phyloP scores from a whole-genome alignment of 2,888 invertebrate species.

The Beris morrisii region DNA sequence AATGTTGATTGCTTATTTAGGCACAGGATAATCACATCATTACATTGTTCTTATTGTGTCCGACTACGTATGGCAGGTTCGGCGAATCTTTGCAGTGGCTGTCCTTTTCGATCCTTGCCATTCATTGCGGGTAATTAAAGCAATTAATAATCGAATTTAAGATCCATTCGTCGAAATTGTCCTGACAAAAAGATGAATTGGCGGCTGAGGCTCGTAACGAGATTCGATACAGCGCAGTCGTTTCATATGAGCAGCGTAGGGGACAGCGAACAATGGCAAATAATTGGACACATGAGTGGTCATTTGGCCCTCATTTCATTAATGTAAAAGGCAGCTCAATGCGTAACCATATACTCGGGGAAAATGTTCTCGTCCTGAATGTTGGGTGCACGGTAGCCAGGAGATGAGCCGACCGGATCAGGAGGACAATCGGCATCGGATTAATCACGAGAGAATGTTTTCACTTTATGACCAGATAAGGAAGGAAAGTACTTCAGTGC shows the following conservation, averaged over 20 bases:
- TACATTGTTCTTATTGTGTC: conserved; percentile 19
- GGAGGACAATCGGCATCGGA: conserved; percentile 28
- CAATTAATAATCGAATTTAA: conserved; percentile 31
- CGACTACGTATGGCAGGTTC: not conserved
- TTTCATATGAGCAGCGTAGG: conserved; percentile 11
- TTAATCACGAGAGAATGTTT: conserved; percentile 32
- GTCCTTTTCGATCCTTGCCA: not conserved
- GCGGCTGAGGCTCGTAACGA: conserved; percentile 16
- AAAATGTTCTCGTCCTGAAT: conserved; percentile 10
- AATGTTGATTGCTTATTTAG: conserved; percentile 17
- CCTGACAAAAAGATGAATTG: conserved; percentile 31
- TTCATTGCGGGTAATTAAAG: conserved; percentile 25
- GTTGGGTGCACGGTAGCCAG: conserved; percentile 1
- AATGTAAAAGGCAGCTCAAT: conserved; percentile 32
- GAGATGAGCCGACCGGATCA: conserved; percentile 22
- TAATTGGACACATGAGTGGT: conserved; percentile 46
- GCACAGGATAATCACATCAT: conserved; percentile 29
- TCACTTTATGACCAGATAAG: conserved; percentile 24
- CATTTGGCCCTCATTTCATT: conserved; percentile 42
- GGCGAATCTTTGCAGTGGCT: not conserved
- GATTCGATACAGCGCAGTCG: conserved; percentile 29
- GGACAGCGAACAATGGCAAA: conserved; percentile 42
- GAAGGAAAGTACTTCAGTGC: conserved; percentile 16
- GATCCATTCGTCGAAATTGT: not conserved
- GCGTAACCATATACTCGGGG: conserved; percentile 9